Base-by-base conservation (phyloP, 2,888 invertebrate species). In the Myopa tessellatipennis region DNA sequence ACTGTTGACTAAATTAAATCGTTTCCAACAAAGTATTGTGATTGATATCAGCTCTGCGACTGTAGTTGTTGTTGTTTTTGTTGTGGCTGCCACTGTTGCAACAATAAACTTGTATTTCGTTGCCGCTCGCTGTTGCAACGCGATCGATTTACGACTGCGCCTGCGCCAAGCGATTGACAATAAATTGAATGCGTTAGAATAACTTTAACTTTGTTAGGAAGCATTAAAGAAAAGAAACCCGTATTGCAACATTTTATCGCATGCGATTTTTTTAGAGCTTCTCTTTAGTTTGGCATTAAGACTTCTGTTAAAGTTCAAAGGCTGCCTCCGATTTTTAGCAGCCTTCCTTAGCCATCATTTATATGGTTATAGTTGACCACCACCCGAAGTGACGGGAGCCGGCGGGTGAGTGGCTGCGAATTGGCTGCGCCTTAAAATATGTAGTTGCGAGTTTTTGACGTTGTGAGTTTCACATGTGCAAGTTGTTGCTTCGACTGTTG, bases 141-240 rank as follows among this genome's bases (percentile, higher is more conserved):
- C 80, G 81, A 81, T 81, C 81, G 80, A 82, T 82, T 82, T 82
- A 81, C 79, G 82, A 82, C 78, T 82, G 75, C 81, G 81, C 80
- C 69, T 58, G 67, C 75, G 16, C 5, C 65, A 36, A 75, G 78
- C 79, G 81, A 79, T 81, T 63, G 80, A 79, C 82, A 80, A 79
- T 80, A 82, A 81, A 80, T 82, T 79, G 77, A 78, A 78, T 77
- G 76, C 74, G 26, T 65, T 74, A 38, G 55, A 34, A 55, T 55
- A 16, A 34, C 10, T 3, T n/a, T n/a, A 45, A 45, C n/a, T 16
- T 18, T 65, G 5, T 16, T 16, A 67, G 38, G 6, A 38, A 68
- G 67, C n/a, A 40, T 8, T 67, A 67, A 40, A 67, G 38, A 14
- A 63, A 26, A 26, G 2, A 26, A 38, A 68, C n/a, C 18, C 40